These are phyloP conservation scores for Oophaga pumilio DNA, from an alignment of 2,113 vertebrate genomes.

Conservation along the genomic window DNA sequence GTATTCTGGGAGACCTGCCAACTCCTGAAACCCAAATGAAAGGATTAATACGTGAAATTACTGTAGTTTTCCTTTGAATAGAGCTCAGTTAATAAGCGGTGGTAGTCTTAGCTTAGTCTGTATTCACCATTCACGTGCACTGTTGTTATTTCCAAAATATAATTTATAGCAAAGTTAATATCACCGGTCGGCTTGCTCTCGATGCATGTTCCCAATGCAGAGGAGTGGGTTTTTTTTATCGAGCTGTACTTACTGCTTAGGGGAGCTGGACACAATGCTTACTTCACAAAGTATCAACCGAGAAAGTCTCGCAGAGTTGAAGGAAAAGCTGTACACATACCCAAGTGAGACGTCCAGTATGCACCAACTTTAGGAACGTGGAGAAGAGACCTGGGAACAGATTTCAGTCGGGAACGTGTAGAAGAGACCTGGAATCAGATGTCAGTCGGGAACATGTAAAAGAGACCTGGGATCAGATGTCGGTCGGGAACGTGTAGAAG, in stretches of 20 bases:
- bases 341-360: too few relatives aligned
- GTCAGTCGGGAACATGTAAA: too few relatives aligned
- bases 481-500: too few relatives aligned
- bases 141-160: background rate
- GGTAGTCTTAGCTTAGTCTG: slow-evolving; percentile 14
- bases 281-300: too few relatives aligned
- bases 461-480: too few relatives aligned
- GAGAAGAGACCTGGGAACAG: too few relatives aligned
- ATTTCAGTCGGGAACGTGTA: too few relatives aligned
- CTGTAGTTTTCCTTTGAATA: slow-evolving; percentile 15
- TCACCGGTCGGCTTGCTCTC: background rate
- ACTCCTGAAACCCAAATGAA: slow-evolving; percentile 27
- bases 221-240: background rate
- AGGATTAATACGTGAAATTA: slow-evolving; percentile 45
- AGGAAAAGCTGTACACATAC: too few relatives aligned
- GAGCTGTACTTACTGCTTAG: background rate
- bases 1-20: slow-evolving; percentile 32
- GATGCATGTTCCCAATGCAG: background rate
- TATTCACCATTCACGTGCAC: background rate
- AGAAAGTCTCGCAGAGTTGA: too few relatives aligned
- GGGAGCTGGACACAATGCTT: background rate
- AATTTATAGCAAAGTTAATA: slow-evolving; percentile 30
- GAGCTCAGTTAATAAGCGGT: background rate
- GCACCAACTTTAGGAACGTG: too few relatives aligned
- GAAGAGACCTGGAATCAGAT: too few relatives aligned